Percentiles rank a stretch among this genome's conserved stretches.
Evolutionary conservation across 2,113 vertebrate genomes (phyloP).

Genomic region (Leptobrachium ailaonicum): DNA sequence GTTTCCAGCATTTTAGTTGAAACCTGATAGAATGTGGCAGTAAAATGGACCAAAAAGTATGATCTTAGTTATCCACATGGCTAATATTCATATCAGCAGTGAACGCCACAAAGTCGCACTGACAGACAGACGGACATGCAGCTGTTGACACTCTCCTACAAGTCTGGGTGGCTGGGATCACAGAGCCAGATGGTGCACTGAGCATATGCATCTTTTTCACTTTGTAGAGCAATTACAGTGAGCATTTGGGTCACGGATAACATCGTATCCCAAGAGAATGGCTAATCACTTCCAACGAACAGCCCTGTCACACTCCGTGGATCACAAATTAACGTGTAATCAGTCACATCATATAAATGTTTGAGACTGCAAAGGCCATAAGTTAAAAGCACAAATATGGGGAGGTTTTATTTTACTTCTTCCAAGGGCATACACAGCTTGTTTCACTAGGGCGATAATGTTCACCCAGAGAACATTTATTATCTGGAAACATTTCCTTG

Average conservation of each 20-base stretch:
- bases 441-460: too few species aligned
- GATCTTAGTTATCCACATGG: not conserved
- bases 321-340: constrained; percentile 9
- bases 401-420: not conserved
- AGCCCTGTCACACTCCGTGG: not conserved
- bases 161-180: constrained; percentile 26
- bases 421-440: too few species aligned
- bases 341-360: constrained; percentile 10
- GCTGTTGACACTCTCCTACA: constrained; percentile 31
- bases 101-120: not conserved
- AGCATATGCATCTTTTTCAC: constrained; percentile 37
- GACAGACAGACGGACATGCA: constrained; percentile 7
- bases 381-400: not conserved
- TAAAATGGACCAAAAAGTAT: not conserved
- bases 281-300: not conserved
- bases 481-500: too few species aligned
- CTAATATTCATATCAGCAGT: not conserved
- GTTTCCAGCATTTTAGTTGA: not conserved
- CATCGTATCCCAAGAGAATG: constrained; percentile 33
- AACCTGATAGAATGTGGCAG: not conserved
- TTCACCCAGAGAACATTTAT: too few species aligned
- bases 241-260: constrained; percentile 47
- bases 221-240: constrained; percentile 45
- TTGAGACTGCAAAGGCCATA: not conserved
- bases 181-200: constrained; percentile 33